These are phyloP conservation scores for Shargacucullia verbasci DNA, from an alignment of 2,888 invertebrate genomes.

Conservation along the genomic window DNA sequence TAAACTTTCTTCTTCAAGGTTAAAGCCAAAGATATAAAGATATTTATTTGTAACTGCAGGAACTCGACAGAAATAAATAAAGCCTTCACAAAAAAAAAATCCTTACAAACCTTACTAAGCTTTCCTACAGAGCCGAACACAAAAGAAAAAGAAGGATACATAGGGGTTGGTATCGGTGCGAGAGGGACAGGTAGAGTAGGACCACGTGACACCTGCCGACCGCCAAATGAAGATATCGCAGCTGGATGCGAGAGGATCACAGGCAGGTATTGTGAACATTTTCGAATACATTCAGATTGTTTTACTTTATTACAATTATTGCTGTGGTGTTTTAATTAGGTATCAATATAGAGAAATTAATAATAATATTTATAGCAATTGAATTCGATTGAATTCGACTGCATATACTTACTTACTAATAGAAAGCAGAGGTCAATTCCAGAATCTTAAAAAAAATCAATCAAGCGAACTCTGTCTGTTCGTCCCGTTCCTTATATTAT, in stretches of 20 bases:
- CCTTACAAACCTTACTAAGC: slow-evolving; percentile 76
- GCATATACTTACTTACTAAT: too few species aligned
- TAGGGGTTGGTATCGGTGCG: slow-evolving; percentile 50
- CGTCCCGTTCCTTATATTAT: too few species aligned
- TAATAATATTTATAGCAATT: too few species aligned
- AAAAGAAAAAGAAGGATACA: slow-evolving; percentile 72
- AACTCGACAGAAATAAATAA: slow-evolving; percentile 84
- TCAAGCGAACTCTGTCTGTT: too few species aligned
- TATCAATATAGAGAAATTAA: too few species aligned
- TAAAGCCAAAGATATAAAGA: slow-evolving; percentile 59
- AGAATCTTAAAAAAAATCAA: too few species aligned
- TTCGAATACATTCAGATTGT: slow-evolving; percentile 1
- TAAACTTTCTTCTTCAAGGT: slow-evolving; percentile 51
- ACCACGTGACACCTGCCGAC: slow-evolving; percentile 88
- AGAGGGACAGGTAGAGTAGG: slow-evolving; percentile 63
- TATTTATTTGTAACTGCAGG: slow-evolving; percentile 78
- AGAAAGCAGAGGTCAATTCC: too few species aligned
- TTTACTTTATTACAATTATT: too few species aligned
- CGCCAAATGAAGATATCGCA: slow-evolving; percentile 89
- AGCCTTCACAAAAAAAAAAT: slow-evolving; percentile 76
- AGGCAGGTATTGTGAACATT: slow-evolving; percentile 71
- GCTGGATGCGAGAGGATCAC: slow-evolving; percentile 83
- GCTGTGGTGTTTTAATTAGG: too few species aligned
- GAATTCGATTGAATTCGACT: too few species aligned
- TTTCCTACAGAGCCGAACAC: slow-evolving; percentile 76